Conservation (phyloP, 1,140 invertebrate genomes). For the Brachionus calyciflorus region DNA sequence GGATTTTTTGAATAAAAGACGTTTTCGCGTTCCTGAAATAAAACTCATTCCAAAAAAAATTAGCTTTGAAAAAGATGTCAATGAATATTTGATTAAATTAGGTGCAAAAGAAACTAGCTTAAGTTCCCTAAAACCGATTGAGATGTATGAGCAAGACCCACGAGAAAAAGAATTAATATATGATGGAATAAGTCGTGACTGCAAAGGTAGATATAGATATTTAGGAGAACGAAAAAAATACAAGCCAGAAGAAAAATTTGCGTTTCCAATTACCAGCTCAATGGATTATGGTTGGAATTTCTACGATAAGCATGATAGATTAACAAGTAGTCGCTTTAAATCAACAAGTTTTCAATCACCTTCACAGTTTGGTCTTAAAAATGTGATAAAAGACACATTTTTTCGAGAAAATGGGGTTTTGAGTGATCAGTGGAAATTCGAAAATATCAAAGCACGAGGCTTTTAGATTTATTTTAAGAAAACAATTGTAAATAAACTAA, state of each 20-base stretch:
- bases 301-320: slow-evolving; percentile 30
- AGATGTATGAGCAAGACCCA: slow-evolving; percentile 31
- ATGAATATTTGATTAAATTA: slow-evolving; percentile 23
- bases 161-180: slow-evolving; percentile 44
- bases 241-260: slow-evolving; percentile 43
- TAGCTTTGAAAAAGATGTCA: neutral
- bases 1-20: neutral
- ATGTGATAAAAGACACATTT: slow-evolving; percentile 20
- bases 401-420: slow-evolving; percentile 15
- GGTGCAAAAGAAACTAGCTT: slow-evolving; percentile 1
- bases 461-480: neutral
- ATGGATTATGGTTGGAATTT: slow-evolving; percentile 47
- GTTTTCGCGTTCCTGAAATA: neutral
- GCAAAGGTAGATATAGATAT: slow-evolving; percentile 48
- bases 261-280: slow-evolving; percentile 33
- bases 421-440: slow-evolving; percentile 20
- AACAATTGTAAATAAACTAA: slow-evolving; percentile 12
- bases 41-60: neutral
- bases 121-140: neutral
- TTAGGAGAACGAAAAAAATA: slow-evolving; percentile 39
- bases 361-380: slow-evolving; percentile 13
- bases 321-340: slow-evolving; percentile 9
- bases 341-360: slow-evolving; percentile 32
- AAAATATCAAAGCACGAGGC: slow-evolving; percentile 16
- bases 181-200: slow-evolving; percentile 47